Base-by-base conservation (phyloP, 2,797 vertebrate species). In the Manis javanica region DNA sequence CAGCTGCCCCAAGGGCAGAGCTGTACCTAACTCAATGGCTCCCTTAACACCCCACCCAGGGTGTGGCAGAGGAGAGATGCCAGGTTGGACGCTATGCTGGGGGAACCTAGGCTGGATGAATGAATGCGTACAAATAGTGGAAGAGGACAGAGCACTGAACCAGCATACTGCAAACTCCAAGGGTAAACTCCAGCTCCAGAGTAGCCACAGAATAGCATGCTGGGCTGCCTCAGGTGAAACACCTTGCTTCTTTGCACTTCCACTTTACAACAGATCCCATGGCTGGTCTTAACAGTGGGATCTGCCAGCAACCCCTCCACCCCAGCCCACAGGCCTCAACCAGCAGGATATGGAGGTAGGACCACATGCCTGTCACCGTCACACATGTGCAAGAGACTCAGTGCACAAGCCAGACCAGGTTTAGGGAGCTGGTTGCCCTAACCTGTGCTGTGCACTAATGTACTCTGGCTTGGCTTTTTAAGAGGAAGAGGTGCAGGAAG, bases 361-460 rank as follows among this genome's bases (percentile, higher is more conserved):
- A 55, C 18, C 87, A n/a, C n/a, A 16, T 23, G 69, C 51, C 34
- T 0, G 0, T 1, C n/a, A 61, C 34, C 4, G 11, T 21, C 61
- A 63, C 0, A 2, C n/a, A 29, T 19, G 42, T 37, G 42, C 2
- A 15, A 46, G 3, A 31, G n/a, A 49, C 12, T 46, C 31, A 5
- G 21, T 9, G 37, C 18, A 14, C 5, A 51, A 26, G 63, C 13
- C 59, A 26, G 39, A 34, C 29, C 31, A 63, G 53, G 49, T 31
- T 5, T 49, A 29, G 8, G 42, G 18, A 21, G 11, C 59, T 34
- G 7, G 3, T 29, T 68, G 68, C 59, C 37, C 53, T 57, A 87
- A 82, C 37, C 10, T 26, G 23, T n/a, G 9, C 29, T 79, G 31
- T 69, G 82, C 39, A 53, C 68, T 19, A 61, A 57, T 24, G 57